phyloP scores from a whole-genome alignment of 2,113 vertebrate genomes.

The Indri indri region DNA sequence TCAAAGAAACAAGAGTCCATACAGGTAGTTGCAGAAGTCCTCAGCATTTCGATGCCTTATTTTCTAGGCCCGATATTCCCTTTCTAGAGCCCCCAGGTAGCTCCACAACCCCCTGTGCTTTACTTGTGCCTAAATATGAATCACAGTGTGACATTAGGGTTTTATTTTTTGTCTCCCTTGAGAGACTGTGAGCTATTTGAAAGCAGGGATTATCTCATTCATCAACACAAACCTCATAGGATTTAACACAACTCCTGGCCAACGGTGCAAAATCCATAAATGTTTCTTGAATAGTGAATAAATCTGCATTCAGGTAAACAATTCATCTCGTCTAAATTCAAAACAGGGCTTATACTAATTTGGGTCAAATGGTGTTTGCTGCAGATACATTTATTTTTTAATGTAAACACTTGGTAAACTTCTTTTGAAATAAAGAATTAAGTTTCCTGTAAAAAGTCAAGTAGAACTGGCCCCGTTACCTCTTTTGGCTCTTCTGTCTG shows the following conservation, averaged over 20 bases:
- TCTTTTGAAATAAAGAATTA: constrained; percentile 65
- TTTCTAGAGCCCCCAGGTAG: background rate
- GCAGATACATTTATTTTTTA: constrained; percentile 59
- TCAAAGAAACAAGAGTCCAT: background rate
- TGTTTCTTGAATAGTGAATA: constrained; percentile 37
- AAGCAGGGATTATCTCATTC: background rate
- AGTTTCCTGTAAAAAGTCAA: constrained; percentile 52
- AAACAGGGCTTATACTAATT: constrained; percentile 5
- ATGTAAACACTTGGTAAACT: constrained; percentile 52
- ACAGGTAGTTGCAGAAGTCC: background rate
- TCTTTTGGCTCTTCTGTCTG: constrained; percentile 29
- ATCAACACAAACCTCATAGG: constrained; percentile 11
- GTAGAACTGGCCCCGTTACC: constrained; percentile 50
- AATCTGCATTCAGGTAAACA: constrained; percentile 36
- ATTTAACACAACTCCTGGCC: constrained; percentile 2
- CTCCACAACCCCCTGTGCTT: background rate
- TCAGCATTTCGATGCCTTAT: background rate
- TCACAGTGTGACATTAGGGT: background rate
- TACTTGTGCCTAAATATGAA: background rate
- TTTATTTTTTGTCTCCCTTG: background rate
- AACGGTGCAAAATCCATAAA: constrained; percentile 42
- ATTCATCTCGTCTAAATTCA: constrained; percentile 40
- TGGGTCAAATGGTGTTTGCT: constrained; percentile 10
- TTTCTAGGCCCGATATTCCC: background rate
- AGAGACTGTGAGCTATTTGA: constrained; percentile 1